Evolutionary conservation across 2,888 invertebrate species (phyloP).

Genomic region (Tachina grossa): DNA sequence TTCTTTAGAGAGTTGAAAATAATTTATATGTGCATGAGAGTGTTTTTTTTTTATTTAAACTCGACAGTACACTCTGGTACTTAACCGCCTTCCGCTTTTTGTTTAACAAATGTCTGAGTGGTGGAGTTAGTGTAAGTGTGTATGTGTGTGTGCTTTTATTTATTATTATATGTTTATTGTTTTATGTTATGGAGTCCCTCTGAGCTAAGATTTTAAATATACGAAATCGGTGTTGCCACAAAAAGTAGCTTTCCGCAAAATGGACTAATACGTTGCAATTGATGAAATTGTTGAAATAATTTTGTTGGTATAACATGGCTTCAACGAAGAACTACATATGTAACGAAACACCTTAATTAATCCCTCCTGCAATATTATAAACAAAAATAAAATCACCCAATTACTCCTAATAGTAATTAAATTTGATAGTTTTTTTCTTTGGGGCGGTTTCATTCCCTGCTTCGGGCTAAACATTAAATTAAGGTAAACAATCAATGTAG

Average conservation of each 20-base stretch:
- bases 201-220: conserved; percentile 38
- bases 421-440: too few relatives aligned
- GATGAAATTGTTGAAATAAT: too few relatives aligned
- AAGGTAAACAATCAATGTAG: too few relatives aligned
- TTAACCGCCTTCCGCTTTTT: conserved; percentile 80
- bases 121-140: conserved; percentile 54
- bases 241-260: not conserved
- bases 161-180: conserved; percentile 40
- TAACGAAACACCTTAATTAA: too few relatives aligned
- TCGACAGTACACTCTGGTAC: conserved; percentile 71
- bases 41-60: conserved; percentile 26
- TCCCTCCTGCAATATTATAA: too few relatives aligned
- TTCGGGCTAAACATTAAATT: too few relatives aligned
- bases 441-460: too few relatives aligned
- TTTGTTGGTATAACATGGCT: too few relatives aligned
- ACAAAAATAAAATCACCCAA: too few relatives aligned
- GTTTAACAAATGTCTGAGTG: conserved; percentile 71
- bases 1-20: conserved; percentile 66
- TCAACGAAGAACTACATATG: too few relatives aligned
- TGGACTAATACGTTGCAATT: too few relatives aligned
- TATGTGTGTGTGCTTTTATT: conserved; percentile 34
- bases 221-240: conserved; percentile 30
- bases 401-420: too few relatives aligned
- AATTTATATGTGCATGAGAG: conserved; percentile 40
- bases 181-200: conserved; percentile 37